These are phyloP conservation scores for Apis cerana DNA, from an alignment of 1,140 invertebrate species.

Conservation along the genomic window DNA sequence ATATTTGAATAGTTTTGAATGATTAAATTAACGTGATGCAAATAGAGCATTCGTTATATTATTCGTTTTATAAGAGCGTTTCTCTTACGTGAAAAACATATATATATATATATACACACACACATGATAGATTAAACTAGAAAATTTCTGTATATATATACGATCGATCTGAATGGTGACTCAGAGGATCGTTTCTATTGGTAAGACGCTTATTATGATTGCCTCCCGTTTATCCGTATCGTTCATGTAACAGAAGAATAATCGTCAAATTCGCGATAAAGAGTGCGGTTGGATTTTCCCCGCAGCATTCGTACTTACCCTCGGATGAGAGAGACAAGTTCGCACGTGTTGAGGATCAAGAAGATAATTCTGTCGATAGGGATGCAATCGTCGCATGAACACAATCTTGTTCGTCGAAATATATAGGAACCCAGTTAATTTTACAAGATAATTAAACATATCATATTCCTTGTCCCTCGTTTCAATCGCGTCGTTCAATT, in stretches of 20 bases:
- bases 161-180: not conserved
- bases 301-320: not conserved
- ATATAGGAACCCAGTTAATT: too few relatives aligned
- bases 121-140: not conserved
- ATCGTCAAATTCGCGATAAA: slow-evolving; percentile 3
- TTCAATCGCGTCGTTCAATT: too few relatives aligned
- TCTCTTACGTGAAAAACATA: too few relatives aligned
- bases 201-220: slow-evolving; percentile 14
- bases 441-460: too few relatives aligned
- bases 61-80: too few relatives aligned
- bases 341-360: slow-evolving; percentile 49
- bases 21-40: too few relatives aligned
- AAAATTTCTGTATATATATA: not conserved
- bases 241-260: not conserved
- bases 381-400: not conserved
- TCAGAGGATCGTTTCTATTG: slow-evolving; percentile 4
- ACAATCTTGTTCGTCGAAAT: slow-evolving; percentile 2
- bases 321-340: not conserved
- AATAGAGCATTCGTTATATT: too few relatives aligned
- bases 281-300: slow-evolving; percentile 22
- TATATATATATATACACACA: too few relatives aligned
- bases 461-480: too few relatives aligned
- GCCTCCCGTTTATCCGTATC: not conserved
- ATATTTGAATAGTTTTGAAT: too few relatives aligned
- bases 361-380: slow-evolving; percentile 24